Conservation (phyloP, 2,888 invertebrate genomes). For the Himalopsyche anomala region DNA sequence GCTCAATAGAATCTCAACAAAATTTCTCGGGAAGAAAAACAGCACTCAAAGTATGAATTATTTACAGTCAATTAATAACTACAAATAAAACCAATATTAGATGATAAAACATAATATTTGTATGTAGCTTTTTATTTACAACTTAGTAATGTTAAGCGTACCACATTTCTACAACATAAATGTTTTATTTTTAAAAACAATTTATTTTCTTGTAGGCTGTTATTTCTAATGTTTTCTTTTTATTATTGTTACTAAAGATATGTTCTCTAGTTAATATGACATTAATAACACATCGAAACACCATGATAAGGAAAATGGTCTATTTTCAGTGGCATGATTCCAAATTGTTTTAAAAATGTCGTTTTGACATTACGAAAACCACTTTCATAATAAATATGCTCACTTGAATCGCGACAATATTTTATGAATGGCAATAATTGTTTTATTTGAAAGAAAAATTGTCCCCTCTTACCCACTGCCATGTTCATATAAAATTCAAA, state of each 20-base stretch:
- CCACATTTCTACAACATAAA: no score
- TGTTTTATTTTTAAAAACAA: no score
- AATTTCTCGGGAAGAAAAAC: no score
- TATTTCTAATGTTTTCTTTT: neutral
- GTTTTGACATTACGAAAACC: neutral
- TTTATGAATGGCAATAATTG: neutral
- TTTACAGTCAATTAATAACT: no score
- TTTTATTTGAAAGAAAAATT: conserved; percentile 28
- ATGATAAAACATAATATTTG: no score
- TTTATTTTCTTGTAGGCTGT: no score
- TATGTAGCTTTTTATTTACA: no score
- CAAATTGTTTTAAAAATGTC: conserved; percentile 47
- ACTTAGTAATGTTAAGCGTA: no score
- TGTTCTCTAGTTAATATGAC: neutral
- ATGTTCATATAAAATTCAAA: conserved; percentile 45
- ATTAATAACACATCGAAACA: conserved; percentile 48
- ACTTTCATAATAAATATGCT: neutral
- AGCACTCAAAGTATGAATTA: no score
- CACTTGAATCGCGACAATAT: conserved; percentile 11
- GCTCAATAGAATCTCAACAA: no score
- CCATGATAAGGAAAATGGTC: conserved; percentile 57
- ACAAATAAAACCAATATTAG: no score
- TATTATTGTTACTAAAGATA: neutral
- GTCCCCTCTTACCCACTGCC: neutral
- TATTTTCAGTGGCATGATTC: conserved; percentile 54